phyloP scores from a whole-genome alignment of 2,888 invertebrate species.

The Mimas tiliae region DNA sequence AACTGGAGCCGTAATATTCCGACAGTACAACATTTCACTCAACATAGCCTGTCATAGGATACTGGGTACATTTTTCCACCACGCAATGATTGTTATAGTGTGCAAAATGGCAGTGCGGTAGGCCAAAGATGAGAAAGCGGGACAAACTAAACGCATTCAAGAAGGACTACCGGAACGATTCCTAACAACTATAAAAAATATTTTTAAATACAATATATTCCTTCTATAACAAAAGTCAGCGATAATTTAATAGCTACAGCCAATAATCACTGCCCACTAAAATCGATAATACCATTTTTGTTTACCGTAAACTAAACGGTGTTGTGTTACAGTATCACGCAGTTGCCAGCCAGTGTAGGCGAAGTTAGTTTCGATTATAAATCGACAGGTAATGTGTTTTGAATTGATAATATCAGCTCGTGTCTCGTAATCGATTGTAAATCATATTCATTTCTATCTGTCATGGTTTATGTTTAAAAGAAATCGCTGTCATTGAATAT shows the following conservation, averaged over 20 bases:
- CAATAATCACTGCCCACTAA: background rate
- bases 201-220: too few species aligned
- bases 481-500: conserved; percentile 14
- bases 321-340: conserved; percentile 24
- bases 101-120: too few species aligned
- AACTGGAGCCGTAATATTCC: too few species aligned
- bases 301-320: conserved; percentile 11
- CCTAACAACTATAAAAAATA: too few species aligned
- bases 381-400: conserved; percentile 27
- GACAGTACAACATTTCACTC: too few species aligned
- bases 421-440: conserved; percentile 23
- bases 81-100: too few species aligned
- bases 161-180: too few species aligned
- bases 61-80: too few species aligned
- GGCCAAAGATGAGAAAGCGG: too few species aligned
- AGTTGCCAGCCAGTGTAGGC: conserved; percentile 20
- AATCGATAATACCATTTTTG: conserved; percentile 13
- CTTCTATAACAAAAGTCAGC: background rate
- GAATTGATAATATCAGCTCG: conserved; percentile 25
- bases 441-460: conserved; percentile 21
- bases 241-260: conserved; percentile 4
- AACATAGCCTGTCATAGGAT: too few species aligned
- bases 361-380: conserved; percentile 22
- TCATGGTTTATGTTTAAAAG: conserved; percentile 12
- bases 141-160: too few species aligned